Evolutionary conservation across 2,797 vertebrate species (phyloP), one percentile per base, ranked within the genome.

Genomic region (Cheirogaleus major): DNA sequence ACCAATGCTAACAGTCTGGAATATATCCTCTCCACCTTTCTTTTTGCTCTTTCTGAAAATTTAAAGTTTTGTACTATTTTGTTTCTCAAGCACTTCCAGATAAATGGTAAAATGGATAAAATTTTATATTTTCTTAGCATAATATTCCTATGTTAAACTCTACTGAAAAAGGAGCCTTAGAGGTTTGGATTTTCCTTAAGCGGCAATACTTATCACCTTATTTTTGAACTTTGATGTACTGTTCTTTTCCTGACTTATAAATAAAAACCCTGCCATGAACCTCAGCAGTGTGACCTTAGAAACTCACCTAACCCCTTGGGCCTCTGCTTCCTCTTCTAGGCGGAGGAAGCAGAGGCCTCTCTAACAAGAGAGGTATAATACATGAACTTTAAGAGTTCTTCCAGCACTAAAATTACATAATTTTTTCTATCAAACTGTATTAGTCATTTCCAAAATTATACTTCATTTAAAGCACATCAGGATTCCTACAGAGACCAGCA

Each of bases 361-460:
- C 22, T 57, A 94, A 84, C 6, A 27, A 45, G 17, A 93, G 7
- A 45, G 7, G n/a, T 38, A 13, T 38, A 55, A 87, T 6, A 91
- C 43, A 81, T 14, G 32, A 76, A 95, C 43, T 92, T 89, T 50
- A 78, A 90, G 69, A 23, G 18, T 69, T 85, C 85, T 79, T 35
- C 55, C 55, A 92, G 43, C 32, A 69, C 41, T 89, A 95, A 95
- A 95, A 84, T 57, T 80, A 91, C 23, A 55, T n/a, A 35, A 48
- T 20, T 43, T 88, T 88, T 96, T 65, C 81, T 92, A 94, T 84
- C 52, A 92, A 95, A 17, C 38, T 93, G 2, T 86, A 96, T 93
- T 89, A 98, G 89, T 93, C 90, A 96, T 96, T 96, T 93, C 27
- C 72, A 92, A 97, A 97, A 95, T 95, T 95, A 95, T 69, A 95